These are phyloP conservation scores for Leptobrachium ailaonicum DNA, from an alignment of 2,113 vertebrate species.

Conservation along the genomic window DNA sequence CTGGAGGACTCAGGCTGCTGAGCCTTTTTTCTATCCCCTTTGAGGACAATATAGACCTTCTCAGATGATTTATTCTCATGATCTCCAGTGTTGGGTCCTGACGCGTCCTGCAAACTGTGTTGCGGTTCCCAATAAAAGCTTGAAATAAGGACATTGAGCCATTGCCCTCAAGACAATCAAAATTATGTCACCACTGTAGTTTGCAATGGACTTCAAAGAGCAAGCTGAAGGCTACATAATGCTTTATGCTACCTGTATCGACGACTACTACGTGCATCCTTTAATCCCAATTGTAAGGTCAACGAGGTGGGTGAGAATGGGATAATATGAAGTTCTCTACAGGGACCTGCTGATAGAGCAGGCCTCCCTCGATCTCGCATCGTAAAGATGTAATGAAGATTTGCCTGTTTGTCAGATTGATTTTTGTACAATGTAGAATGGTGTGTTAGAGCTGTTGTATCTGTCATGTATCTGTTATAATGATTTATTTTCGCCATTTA, in stretches of 20 bases:
- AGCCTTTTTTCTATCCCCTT: too few species aligned
- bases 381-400: slow-evolving; percentile 69
- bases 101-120: too few species aligned
- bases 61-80: too few species aligned
- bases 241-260: slow-evolving; percentile 23
- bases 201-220: slow-evolving; percentile 5
- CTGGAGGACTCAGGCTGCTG: too few species aligned
- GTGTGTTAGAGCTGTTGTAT: slow-evolving; percentile 67
- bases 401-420: slow-evolving; percentile 64
- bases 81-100: too few species aligned
- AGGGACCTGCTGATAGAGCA: too few species aligned
- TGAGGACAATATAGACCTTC: too few species aligned
- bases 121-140: neutral
- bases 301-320: slow-evolving; percentile 52
- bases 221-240: slow-evolving; percentile 10
- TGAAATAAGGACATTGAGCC: slow-evolving; percentile 1
- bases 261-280: slow-evolving; percentile 43
- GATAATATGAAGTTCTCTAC: slow-evolving; percentile 66
- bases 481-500: slow-evolving; percentile 75
- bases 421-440: slow-evolving; percentile 70
- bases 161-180: slow-evolving; percentile 40
- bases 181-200: neutral
- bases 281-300: slow-evolving; percentile 59
- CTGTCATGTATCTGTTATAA: slow-evolving; percentile 49
- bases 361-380: slow-evolving; percentile 38